A percentile compares a stretch with the other conserved stretches of the same genome.
These are phyloP conservation scores for Ardeotis arabs DNA, from an alignment of 2,113 vertebrate species.

Conservation along the genomic window DNA sequence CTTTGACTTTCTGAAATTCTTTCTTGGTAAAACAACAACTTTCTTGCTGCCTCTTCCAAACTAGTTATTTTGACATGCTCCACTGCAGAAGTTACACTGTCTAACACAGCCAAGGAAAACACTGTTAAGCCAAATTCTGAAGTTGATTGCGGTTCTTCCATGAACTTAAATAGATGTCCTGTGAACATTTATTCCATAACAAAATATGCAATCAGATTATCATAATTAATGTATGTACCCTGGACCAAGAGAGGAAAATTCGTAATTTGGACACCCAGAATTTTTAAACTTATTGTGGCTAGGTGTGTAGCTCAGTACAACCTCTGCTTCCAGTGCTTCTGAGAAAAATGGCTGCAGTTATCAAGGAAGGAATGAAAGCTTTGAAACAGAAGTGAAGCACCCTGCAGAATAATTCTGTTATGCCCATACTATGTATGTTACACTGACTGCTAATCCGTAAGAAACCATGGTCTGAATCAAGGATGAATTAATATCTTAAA, in stretches of 20 bases:
- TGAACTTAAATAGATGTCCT: constrained; percentile 17
- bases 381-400: neutral
- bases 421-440: fast-evolving
- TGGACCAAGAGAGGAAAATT: neutral
- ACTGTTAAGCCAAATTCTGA: neutral
- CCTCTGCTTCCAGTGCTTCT: neutral
- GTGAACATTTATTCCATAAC: neutral
- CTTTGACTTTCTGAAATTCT: neutral
- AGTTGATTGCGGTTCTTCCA: constrained; percentile 16
- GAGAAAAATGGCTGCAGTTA: neutral
- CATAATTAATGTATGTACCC: neutral
- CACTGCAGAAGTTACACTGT: neutral
- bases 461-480: neutral
- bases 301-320: neutral
- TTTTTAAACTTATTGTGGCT: neutral
- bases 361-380: neutral
- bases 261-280: neutral
- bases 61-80: constrained; percentile 2
- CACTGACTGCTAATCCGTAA: neutral
- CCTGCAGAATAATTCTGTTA: neutral
- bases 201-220: constrained; percentile 29
- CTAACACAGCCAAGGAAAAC: neutral
- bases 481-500: neutral
- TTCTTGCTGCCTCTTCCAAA: neutral
- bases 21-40: neutral